Percentiles rank a stretch among this genome's conserved stretches.
Evolutionary conservation across 2,113 vertebrate genomes (phyloP).

Genomic region (Actinemys pallida): DNA sequence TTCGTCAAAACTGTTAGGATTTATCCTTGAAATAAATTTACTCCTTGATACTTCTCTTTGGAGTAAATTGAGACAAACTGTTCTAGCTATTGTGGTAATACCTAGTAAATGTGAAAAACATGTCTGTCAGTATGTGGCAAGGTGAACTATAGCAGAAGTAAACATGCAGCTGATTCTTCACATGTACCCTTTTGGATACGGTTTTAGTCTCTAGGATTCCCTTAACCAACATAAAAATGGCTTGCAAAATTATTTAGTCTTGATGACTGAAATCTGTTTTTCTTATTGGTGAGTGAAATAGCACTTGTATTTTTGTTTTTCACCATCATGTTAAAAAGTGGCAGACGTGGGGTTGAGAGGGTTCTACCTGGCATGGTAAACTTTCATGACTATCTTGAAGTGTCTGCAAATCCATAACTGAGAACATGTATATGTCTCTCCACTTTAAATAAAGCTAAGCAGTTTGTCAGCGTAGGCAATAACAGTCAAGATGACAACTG

Average conservation of each 20-base stretch:
- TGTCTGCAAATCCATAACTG: neutral
- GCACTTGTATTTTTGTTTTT: neutral
- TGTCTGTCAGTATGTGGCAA: neutral
- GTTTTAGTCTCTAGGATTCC: neutral
- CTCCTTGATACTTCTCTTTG: neutral
- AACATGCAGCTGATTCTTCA: neutral
- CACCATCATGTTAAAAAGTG: neutral
- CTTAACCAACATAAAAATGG: neutral
- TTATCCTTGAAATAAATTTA: neutral
- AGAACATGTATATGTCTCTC: neutral
- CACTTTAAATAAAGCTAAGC: neutral
- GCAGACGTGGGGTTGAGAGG: neutral
- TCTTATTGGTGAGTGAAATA: neutral
- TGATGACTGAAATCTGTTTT: neutral
- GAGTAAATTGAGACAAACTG: neutral
- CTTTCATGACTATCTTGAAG: neutral
- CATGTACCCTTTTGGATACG: accelerated
- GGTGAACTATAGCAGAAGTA: neutral
- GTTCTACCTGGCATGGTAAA: neutral
- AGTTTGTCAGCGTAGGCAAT: neutral
- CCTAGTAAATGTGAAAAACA: neutral
- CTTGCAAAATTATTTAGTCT: neutral
- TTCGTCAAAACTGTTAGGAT: neutral
- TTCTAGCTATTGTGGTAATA: neutral
- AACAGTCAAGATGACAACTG: neutral